Conservation (phyloP, 2,888 invertebrate genomes). For the Endomychus coccineus region DNA sequence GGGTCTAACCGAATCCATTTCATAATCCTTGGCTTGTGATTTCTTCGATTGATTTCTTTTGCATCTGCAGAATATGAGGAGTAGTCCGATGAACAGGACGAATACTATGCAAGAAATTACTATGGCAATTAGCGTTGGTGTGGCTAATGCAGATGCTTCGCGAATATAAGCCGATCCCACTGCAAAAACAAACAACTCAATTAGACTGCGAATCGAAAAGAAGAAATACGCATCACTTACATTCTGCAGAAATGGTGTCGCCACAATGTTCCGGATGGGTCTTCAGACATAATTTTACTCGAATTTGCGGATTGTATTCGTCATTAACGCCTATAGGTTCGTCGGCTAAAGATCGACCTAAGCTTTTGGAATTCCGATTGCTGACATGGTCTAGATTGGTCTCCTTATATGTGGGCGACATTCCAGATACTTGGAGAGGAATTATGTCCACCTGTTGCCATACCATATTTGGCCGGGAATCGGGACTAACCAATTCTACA, state of each 20-base stretch:
- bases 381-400: conserved; percentile 58
- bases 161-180: conserved; percentile 76
- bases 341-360: conserved; percentile 49
- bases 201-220: neutral
- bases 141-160: conserved; percentile 68
- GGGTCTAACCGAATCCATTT: conserved; percentile 81
- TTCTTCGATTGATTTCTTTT: conserved; percentile 76
- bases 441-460: conserved; percentile 71
- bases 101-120: conserved; percentile 76
- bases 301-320: conserved; percentile 60
- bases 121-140: conserved; percentile 70
- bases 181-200: conserved; percentile 30
- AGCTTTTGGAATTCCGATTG: conserved; percentile 40
- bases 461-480: conserved; percentile 49
- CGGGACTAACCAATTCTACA: conserved; percentile 61
- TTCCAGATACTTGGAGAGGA: conserved; percentile 63
- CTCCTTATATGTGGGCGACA: conserved; percentile 62
- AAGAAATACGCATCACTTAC: conserved; percentile 49
- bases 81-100: conserved; percentile 63
- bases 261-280: conserved; percentile 77
- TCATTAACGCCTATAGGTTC: conserved; percentile 53
- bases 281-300: conserved; percentile 75
- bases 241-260: conserved; percentile 74
- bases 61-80: conserved; percentile 80
- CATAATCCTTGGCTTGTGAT: conserved; percentile 80